These are phyloP conservation scores for Typhlomys cinereus DNA, from an alignment of 2,113 vertebrate species.

Conservation along the genomic window DNA sequence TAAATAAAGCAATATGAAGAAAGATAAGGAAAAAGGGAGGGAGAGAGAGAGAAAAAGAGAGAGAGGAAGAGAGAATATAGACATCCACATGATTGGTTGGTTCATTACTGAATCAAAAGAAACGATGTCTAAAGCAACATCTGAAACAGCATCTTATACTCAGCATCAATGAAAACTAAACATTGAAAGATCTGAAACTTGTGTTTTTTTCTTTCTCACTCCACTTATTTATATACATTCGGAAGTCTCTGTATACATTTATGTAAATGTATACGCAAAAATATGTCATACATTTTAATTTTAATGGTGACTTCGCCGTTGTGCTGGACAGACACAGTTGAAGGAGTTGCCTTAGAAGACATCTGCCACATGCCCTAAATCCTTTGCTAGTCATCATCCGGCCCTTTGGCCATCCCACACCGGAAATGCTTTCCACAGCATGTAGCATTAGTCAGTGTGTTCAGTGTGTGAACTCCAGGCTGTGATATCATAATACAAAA, in stretches of 20 bases:
- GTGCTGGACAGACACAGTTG: not conserved
- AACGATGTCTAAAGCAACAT: not conserved
- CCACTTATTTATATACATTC: too few relatives aligned
- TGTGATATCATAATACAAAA: not conserved
- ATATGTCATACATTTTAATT: too few relatives aligned
- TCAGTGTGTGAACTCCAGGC: not conserved
- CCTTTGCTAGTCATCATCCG: not conserved
- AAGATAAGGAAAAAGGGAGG: not conserved
- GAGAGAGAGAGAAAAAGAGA: too few relatives aligned
- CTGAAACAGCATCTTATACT: not conserved
- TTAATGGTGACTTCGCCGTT: not conserved
- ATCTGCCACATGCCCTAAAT: not conserved
- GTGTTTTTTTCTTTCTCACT: not conserved
- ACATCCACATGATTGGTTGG: too few relatives aligned
- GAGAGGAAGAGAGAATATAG: too few relatives aligned
- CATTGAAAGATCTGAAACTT: not conserved
- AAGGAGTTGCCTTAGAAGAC: not conserved
- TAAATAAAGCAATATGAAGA: not conserved
- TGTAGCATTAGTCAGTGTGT: not conserved
- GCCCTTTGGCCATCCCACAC: not conserved
- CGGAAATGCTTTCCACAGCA: not conserved
- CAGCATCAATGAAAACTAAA: not conserved
- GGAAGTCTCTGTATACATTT: not conserved
- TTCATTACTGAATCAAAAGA: too few relatives aligned
- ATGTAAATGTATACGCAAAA: too few relatives aligned